phyloP scores from a whole-genome alignment of 2,797 vertebrate genomes.

The Peromyscus nudipes region DNA sequence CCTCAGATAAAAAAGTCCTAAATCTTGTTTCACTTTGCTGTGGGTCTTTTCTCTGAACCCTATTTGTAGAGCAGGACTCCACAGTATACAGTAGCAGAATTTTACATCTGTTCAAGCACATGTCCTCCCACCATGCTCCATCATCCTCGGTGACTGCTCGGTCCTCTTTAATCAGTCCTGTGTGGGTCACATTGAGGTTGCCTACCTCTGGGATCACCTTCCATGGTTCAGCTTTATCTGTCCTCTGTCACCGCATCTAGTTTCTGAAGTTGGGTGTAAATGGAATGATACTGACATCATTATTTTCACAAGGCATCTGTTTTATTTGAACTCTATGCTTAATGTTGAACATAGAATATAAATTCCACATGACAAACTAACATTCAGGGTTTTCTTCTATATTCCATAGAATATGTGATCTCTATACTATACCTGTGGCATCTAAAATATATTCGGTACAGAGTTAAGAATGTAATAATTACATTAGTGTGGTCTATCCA shows the following conservation, averaged over 20 bases:
- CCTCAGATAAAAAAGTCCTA: too few species aligned
- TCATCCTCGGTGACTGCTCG: background rate
- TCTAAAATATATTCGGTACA: background rate
- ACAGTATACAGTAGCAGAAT: too few species aligned
- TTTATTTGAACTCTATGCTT: background rate
- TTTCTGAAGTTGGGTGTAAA: background rate
- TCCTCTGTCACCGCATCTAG: background rate
- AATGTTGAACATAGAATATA: background rate
- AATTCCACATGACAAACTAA: background rate
- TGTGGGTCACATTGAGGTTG: background rate
- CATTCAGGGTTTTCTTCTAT: background rate
- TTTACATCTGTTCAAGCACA: background rate
- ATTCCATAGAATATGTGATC: background rate
- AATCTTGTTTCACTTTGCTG: too few species aligned
- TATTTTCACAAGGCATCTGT: background rate
- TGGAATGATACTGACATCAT: background rate
- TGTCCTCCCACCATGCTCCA: background rate
- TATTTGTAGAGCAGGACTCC: too few species aligned
- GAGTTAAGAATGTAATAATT: slow-evolving; percentile 2
- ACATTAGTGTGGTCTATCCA: background rate
- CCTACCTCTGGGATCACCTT: background rate
- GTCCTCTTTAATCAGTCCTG: background rate
- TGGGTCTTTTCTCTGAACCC: too few species aligned
- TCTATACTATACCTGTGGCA: background rate
- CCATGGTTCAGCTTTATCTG: background rate